Conservation (phyloP, 2,888 invertebrate genomes). For the Lochmaea capreae region DNA sequence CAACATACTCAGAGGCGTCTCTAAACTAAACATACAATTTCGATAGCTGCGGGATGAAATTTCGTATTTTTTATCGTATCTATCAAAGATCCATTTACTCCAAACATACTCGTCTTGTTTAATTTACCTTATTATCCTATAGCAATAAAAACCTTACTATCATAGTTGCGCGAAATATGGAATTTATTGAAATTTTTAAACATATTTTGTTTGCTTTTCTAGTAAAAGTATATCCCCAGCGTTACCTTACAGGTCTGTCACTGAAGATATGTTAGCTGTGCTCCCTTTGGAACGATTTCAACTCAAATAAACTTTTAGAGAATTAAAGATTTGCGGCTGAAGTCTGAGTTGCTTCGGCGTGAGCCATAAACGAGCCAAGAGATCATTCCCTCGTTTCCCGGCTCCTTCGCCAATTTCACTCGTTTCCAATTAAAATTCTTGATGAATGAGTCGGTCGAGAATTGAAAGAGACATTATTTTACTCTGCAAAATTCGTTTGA, state of each 20-base stretch:
- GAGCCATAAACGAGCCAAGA: slow-evolving; percentile 47
- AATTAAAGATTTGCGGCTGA: slow-evolving; percentile 47
- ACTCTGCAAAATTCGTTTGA: slow-evolving; percentile 25
- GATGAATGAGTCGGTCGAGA: slow-evolving; percentile 54
- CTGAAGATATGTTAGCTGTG: slow-evolving; percentile 51
- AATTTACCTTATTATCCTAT: too few species aligned
- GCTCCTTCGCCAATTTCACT: slow-evolving; percentile 47
- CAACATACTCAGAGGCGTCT: slow-evolving; percentile 1
- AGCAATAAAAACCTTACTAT: too few species aligned
- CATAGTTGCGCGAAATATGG: too few species aligned
- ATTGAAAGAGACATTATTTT: slow-evolving; percentile 40
- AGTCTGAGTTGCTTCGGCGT: slow-evolving; percentile 35
- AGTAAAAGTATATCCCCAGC: too few species aligned
- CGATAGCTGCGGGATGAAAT: too few species aligned
- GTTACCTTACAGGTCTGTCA: not conserved
- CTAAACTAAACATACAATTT: not conserved
- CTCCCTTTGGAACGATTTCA: slow-evolving; percentile 53
- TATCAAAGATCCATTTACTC: too few species aligned
- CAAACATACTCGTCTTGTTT: too few species aligned
- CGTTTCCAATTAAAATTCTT: slow-evolving; percentile 55
- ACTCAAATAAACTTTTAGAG: slow-evolving; percentile 52
- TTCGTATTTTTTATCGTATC: too few species aligned
- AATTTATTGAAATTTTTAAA: not conserved
- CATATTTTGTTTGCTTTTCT: too few species aligned
- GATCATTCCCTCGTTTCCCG: slow-evolving; percentile 39